Base-by-base conservation (phyloP, 1,140 invertebrate genomes). In the Bombus balteatus region DNA sequence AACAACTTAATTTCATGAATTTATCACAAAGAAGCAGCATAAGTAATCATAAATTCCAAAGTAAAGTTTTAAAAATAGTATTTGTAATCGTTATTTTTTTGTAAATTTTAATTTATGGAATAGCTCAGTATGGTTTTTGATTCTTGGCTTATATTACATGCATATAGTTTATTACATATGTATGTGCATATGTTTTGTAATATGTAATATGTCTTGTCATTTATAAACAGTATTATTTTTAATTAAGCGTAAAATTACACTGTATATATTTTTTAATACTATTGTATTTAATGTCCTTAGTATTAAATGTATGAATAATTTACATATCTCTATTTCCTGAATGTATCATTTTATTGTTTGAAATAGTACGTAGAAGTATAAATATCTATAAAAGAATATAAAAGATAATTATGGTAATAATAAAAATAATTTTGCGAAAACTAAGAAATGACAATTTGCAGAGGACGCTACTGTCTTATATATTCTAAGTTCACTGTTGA, bases 401-500 rank as follows among this genome's bases (percentile, higher is more conserved):
- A 34, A 13, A 65, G 13, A 70, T 47, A 34, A 66, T 68, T 28
- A 3, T 41, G 8, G 0, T 47, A 43, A 77, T 34, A 77, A 28
- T 57, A 10, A 32, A 72, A 34, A 65, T 34, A 59, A 86, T 70
- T 41, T 37, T 39, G 10, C 12, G 3, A 65, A 77, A 62, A 22
- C 32, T 53, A 28, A 62, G 32, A n/a, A 71, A 72, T 80, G 39
- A 43, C 43, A 81, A 70, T 65, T 47, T 53, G 13, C 5, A 83
- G 65, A 79, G 32, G 76, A 86, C 47, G 84, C 87, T 53, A 39
- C 57, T 62, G 68, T 57, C 81, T 47, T 4, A 73, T 34, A n/a
- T 65, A 66, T 53, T 12, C 81, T 81, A 79, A 75, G 41, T 59
- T 70, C 78, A 84, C 66, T 83, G 59, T 89, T 41, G 68, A 85